Evolutionary conservation across 2,888 invertebrate species (phyloP).

Genomic region (Oligia latruncula): DNA sequence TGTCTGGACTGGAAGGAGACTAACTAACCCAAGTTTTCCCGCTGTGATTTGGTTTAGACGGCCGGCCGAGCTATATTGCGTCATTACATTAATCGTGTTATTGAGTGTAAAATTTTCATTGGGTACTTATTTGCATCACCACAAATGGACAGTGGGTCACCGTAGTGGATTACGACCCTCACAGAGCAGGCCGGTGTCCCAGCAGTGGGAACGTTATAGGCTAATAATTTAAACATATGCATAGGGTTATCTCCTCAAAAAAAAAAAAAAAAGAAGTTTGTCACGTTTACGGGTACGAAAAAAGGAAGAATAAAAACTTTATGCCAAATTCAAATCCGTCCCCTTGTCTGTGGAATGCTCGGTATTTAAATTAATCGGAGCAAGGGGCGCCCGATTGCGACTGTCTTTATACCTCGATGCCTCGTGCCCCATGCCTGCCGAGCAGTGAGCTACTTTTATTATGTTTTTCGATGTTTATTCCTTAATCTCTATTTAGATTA

Average conservation of each 20-base stretch:
- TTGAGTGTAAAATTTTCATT: neutral
- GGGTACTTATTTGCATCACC: neutral
- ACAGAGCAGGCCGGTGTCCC: no score
- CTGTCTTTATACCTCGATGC: slow-evolving; percentile 59
- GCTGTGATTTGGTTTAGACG: no score
- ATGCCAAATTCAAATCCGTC: slow-evolving; percentile 51
- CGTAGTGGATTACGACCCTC: neutral
- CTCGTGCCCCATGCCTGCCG: neutral
- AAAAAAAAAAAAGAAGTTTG: neutral
- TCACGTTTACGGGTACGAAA: neutral
- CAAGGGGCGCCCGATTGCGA: slow-evolving; percentile 52
- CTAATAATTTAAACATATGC: no score
- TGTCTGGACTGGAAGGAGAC: no score
- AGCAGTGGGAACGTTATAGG: no score
- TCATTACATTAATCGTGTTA: neutral
- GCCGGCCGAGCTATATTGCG: neutral
- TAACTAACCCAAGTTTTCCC: no score
- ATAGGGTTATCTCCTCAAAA: no score
- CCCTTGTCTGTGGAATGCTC: slow-evolving; percentile 62
- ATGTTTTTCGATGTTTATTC: slow-evolving; percentile 53
- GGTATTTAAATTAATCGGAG: slow-evolving; percentile 72
- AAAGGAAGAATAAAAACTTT: neutral
- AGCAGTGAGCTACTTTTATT: slow-evolving; percentile 36
- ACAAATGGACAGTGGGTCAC: neutral
- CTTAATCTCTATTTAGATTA: slow-evolving; percentile 37